Evolutionary conservation across 2,113 vertebrate genomes (phyloP).

Genomic region (Bambusicola thoracicus): DNA sequence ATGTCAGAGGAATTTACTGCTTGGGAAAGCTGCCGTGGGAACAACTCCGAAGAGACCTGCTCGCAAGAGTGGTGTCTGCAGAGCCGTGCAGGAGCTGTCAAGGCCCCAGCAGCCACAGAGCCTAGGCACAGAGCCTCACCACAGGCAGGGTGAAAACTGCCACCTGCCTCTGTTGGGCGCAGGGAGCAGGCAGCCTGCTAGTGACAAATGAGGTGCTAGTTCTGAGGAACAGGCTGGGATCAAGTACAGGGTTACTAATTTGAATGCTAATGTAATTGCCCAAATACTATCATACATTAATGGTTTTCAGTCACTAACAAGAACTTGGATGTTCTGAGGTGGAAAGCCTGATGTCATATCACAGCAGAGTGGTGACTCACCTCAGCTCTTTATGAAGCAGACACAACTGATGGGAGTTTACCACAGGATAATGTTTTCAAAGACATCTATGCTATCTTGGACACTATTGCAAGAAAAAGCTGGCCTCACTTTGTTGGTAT

Average conservation of each 20-base stretch:
- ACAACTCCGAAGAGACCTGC: background rate
- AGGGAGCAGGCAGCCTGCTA: background rate
- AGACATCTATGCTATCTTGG: background rate
- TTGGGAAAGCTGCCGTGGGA: background rate
- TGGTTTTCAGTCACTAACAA: background rate
- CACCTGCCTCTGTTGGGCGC: background rate
- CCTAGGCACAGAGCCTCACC: background rate
- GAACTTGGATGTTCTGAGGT: background rate
- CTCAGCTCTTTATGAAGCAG: background rate
- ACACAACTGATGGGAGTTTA: background rate
- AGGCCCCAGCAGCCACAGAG: background rate
- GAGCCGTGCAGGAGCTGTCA: fast-evolving
- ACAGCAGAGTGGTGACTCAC: background rate
- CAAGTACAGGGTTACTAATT: background rate
- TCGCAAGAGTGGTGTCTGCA: background rate
- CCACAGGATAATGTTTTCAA: background rate
- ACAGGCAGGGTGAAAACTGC: background rate
- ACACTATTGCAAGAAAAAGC: background rate
- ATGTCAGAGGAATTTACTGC: background rate
- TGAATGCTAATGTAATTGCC: background rate
- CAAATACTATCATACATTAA: background rate
- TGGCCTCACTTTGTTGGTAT: background rate
- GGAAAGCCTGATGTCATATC: background rate
- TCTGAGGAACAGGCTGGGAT: background rate
- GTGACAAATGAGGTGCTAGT: background rate